phyloP scores from a whole-genome alignment of 92 coral and sea anemone species.

The Nematostella vectensis region DNA sequence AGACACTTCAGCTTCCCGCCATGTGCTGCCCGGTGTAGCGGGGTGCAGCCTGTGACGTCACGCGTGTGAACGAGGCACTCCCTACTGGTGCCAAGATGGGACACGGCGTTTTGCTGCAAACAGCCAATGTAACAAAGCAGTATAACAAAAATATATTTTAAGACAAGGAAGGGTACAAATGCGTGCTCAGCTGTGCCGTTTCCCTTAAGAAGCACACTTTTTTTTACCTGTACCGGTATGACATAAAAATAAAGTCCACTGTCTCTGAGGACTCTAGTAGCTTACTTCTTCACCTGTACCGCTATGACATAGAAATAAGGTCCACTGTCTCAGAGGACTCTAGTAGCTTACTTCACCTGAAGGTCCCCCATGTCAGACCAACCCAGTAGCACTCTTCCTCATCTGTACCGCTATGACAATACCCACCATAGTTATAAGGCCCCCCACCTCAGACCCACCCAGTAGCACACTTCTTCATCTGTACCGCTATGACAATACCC shows the following conservation, averaged over 20 bases:
- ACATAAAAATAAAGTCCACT: slow-evolving; percentile 41
- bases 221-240: too few relatives aligned
- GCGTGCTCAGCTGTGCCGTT: slow-evolving; percentile 55
- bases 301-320: slow-evolving; percentile 40
- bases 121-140: too few relatives aligned
- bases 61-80: slow-evolving; percentile 48
- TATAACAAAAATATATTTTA: too few relatives aligned
- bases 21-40: slow-evolving; percentile 80
- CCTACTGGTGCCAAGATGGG: slow-evolving; percentile 46
- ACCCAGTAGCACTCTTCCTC: too few relatives aligned
- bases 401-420: too few relatives aligned
- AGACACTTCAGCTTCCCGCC: slow-evolving; percentile 72
- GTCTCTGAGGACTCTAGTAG: slow-evolving; percentile 51
- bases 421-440: too few relatives aligned
- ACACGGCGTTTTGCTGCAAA: slow-evolving; percentile 60
- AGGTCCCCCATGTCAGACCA: too few relatives aligned
- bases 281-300: too few relatives aligned
- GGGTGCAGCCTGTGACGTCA: slow-evolving; percentile 75
- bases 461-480: too few relatives aligned
- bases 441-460: slow-evolving; percentile 74
- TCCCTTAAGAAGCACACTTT: slow-evolving; percentile 60
- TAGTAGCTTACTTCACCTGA: slow-evolving; percentile 40
- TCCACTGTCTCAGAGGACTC: slow-evolving; percentile 73
- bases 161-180: too few relatives aligned
- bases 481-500: too few relatives aligned